These are phyloP conservation scores for Drosophila elegans DNA, from an alignment of 1,140 invertebrate genomes.

Conservation along the genomic window DNA sequence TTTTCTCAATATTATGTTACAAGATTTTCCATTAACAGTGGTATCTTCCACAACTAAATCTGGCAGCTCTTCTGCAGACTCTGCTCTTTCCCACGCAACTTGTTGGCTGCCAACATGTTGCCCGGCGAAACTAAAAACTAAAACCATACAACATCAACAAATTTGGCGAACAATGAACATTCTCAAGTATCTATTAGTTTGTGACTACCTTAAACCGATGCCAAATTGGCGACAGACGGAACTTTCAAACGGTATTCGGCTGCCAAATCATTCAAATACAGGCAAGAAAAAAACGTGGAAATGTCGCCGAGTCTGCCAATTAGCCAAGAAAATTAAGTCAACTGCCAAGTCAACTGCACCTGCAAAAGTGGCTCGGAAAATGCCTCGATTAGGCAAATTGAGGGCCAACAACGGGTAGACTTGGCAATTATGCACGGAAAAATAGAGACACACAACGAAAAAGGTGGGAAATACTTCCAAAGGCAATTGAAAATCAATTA, in stretches of 20 bases:
- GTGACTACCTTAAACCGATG: conserved; percentile 19
- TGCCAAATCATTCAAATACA: conserved; percentile 49
- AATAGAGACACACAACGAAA: conserved; percentile 25
- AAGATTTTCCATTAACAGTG: not conserved
- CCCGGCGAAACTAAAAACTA: conserved; percentile 16
- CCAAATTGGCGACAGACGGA: conserved; percentile 30
- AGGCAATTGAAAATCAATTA: conserved; percentile 24
- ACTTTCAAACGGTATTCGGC: conserved; percentile 18
- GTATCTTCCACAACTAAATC: not conserved
- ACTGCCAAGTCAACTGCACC: conserved; percentile 38
- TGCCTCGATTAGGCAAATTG: conserved; percentile 47
- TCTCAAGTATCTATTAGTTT: conserved; percentile 26
- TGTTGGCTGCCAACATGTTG: conserved; percentile 53
- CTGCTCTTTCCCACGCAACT: conserved; percentile 36
- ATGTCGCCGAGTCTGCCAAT: conserved; percentile 50
- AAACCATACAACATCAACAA: conserved; percentile 5
- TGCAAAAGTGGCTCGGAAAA: conserved; percentile 33
- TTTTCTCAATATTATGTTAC: not conserved
- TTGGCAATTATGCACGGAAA: conserved; percentile 22
- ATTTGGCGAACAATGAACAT: conserved; percentile 31
- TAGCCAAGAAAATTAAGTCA: conserved; percentile 60
- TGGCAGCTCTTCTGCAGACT: conserved; percentile 25
- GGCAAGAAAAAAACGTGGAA: conserved; percentile 6
- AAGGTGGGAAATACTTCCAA: conserved; percentile 19
- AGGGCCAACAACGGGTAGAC: conserved; percentile 17